Evolutionary conservation across 2,888 invertebrate species (phyloP).

Genomic region (Ferdinandea cuprea): DNA sequence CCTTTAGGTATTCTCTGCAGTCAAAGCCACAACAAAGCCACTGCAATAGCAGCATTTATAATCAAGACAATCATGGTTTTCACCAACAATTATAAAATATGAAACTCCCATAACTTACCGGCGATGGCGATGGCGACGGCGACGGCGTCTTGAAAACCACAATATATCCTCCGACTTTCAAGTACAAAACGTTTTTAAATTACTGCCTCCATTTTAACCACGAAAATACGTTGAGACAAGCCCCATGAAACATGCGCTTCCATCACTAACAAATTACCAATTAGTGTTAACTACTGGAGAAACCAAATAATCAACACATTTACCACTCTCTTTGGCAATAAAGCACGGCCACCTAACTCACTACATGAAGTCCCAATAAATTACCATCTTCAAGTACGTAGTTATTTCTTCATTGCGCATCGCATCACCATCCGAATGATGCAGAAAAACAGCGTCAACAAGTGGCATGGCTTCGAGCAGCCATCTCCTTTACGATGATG

Average conservation of each 20-base stretch:
- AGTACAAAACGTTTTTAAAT: constrained; percentile 31
- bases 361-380: constrained; percentile 63
- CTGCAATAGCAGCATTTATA: background rate
- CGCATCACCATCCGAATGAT: constrained; percentile 39
- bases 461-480: constrained; percentile 33
- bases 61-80: constrained; percentile 5
- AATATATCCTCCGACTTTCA: constrained; percentile 3
- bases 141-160: background rate
- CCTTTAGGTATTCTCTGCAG: no score
- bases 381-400: constrained; percentile 54
- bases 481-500: background rate
- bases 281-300: constrained; percentile 68
- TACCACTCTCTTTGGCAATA: constrained; percentile 51
- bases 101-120: constrained; percentile 20
- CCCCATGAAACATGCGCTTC: constrained; percentile 55
- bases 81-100: constrained; percentile 22
- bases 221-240: constrained; percentile 33
- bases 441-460: constrained; percentile 60
- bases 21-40: background rate
- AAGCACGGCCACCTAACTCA: constrained; percentile 49
- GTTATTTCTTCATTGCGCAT: constrained; percentile 68
- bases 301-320: constrained; percentile 71
- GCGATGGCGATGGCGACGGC: background rate
- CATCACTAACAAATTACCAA: constrained; percentile 69
- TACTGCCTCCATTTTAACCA: constrained; percentile 35